These are phyloP conservation scores for Dromiciops gliroides DNA, from an alignment of 2,113 vertebrate species.

Conservation along the genomic window DNA sequence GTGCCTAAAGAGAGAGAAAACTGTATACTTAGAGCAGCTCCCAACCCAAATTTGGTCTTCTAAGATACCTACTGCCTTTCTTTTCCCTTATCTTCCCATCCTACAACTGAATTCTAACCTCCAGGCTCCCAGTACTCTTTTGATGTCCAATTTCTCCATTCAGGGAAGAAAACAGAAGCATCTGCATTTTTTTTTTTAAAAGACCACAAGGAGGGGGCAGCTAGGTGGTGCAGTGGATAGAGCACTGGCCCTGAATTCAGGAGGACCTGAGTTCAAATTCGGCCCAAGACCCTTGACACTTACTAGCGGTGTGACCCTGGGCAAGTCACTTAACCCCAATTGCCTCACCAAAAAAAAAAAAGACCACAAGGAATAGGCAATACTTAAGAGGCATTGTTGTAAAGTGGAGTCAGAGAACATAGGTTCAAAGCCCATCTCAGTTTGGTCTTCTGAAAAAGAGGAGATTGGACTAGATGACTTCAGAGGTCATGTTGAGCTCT, in stretches of 20 bases:
- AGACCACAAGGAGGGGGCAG: not conserved
- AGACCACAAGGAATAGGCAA: not conserved
- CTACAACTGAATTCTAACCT: not conserved
- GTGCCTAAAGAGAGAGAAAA: not conserved
- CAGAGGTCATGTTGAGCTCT: not conserved
- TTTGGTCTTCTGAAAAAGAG: not conserved
- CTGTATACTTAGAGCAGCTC: not conserved
- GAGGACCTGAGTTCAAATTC: no score
- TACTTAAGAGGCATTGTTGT: not conserved
- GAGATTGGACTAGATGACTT: not conserved
- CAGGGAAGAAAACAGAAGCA: conserved; percentile 22
- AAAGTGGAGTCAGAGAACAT: not conserved
- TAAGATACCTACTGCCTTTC: not conserved
- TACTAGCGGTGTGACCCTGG: no score
- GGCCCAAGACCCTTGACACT: no score
- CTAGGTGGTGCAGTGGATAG: no score
- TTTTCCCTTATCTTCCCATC: conserved; percentile 17
- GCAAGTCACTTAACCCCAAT: no score
- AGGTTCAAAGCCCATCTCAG: not conserved
- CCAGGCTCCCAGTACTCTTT: not conserved
- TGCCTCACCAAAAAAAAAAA: no score
- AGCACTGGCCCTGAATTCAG: no score
- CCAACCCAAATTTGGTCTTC: not conserved
- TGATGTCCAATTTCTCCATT: not conserved
- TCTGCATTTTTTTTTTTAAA: conserved; percentile 33